Evolutionary conservation across 2,797 vertebrate species (phyloP), one percentile per base, ranked within the genome.

Genomic region (Helicolenus hilgendorfi): DNA sequence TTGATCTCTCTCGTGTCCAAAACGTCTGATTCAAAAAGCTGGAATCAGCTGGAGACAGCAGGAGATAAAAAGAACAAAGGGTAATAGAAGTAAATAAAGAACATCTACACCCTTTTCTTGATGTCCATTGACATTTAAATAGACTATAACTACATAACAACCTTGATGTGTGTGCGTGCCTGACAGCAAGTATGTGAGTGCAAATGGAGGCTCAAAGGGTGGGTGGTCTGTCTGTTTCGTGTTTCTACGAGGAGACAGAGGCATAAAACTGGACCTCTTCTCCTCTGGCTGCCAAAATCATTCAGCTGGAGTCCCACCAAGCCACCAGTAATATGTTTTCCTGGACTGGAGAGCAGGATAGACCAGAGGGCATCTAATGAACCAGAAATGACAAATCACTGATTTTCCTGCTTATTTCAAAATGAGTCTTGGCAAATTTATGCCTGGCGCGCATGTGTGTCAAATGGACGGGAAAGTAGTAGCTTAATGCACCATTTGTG

Each of bases 231-330:
- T 83, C 73, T 87, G 72, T 74, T 85, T 64, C 77, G 27, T 83
- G 77, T 35, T 83, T 53, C 59, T 79, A 24, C 35, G 26, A 80
- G 67, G 29, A 79, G 74, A 77, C 81, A 64, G 69, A 87, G 67
- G 35, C 75, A 81, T 71, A 72, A 86, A 91, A 86, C 63, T 79
- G 67, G 72, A 84, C 74, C 29, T 81, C 84, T 85, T 81, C 87
- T 89, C 13, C 5, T 15, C 71, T 72, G 33, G 71, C 76, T 85
- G 91, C 81, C 83, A 83, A 76, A 79, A 38, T 56, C 72, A 81
- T 79, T 72, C 84, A 84, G 69, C 84, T 92, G 92, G 94, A 95
- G 77, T 78, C 72, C 15, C 72, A 85, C 80, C 90, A 94, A 93
- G 72, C 86, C 89, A 82, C 76, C 63, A 74, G 75, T 79, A 87